Conservation (phyloP, 2,888 invertebrate genomes). For the Erynnis tages region DNA sequence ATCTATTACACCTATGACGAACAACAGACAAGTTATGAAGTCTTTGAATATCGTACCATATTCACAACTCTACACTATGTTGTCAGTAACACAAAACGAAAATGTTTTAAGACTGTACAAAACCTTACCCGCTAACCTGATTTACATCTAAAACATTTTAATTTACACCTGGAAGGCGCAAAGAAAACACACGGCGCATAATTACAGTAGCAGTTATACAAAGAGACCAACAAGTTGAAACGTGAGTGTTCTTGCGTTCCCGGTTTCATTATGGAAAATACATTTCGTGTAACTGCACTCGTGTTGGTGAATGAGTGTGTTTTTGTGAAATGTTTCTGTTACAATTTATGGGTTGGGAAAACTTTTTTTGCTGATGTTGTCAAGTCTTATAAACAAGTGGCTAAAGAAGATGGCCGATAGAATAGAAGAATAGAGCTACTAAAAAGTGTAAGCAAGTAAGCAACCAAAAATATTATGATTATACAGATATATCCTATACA, state of each 20-base stretch:
- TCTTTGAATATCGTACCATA: too few species aligned
- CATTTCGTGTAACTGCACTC: slow-evolving; percentile 20
- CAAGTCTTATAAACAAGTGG: background rate
- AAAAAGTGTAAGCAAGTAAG: too few species aligned
- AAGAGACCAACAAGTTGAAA: slow-evolving; percentile 17
- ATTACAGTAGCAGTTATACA: slow-evolving; percentile 22
- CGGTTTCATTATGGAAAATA: slow-evolving; percentile 22
- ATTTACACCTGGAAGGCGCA: slow-evolving; percentile 7
- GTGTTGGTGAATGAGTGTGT: slow-evolving; percentile 9
- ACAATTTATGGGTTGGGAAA: background rate
- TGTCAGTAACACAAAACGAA: too few species aligned
- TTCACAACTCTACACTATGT: too few species aligned
- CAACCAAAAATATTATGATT: too few species aligned
- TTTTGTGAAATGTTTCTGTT: slow-evolving; percentile 5
- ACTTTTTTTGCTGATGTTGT: background rate
- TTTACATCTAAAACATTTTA: background rate
- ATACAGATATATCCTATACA: too few species aligned
- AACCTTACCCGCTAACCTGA: too few species aligned
- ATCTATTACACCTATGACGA: too few species aligned
- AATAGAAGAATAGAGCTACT: too few species aligned
- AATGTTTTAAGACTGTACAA: too few species aligned
- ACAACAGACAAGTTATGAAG: too few species aligned
- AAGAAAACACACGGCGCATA: slow-evolving; percentile 19
- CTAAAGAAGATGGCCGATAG: background rate
- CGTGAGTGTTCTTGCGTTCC: slow-evolving; percentile 13